Conservation (phyloP, 2,888 invertebrate genomes). For the Melanostoma scalare region DNA sequence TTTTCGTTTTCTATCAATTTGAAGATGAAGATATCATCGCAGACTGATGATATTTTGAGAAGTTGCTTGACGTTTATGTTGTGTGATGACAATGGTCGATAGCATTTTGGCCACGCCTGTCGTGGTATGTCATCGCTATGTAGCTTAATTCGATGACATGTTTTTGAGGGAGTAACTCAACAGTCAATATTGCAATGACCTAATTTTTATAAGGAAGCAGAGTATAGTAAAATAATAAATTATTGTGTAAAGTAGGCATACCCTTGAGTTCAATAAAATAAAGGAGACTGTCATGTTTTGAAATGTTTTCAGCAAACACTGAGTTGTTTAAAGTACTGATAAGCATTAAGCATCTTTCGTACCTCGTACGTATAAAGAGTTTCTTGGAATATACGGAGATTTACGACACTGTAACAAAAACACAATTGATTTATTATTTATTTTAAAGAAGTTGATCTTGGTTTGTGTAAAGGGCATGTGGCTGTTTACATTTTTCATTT, state of each 20-base stretch:
- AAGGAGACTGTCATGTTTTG: conserved; percentile 36
- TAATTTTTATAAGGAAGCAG: background rate
- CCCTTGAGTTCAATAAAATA: conserved; percentile 12
- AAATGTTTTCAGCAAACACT: conserved; percentile 50
- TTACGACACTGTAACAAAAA: no score
- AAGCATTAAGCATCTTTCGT: no score
- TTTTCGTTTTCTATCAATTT: background rate
- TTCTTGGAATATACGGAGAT: no score
- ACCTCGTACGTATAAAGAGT: no score
- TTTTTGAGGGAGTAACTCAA: conserved; percentile 1
- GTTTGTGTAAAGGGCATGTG: no score
- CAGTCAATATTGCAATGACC: background rate
- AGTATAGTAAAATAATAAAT: conserved; percentile 1
- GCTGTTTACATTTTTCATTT: no score
- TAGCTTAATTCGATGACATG: background rate
- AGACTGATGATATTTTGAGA: conserved; percentile 10
- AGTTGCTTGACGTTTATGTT: conserved; percentile 3
- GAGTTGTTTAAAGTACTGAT: background rate
- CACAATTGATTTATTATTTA: no score
- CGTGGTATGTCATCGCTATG: background rate
- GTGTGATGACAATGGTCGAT: conserved; percentile 36
- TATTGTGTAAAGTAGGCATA: conserved; percentile 31
- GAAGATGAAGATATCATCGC: conserved; percentile 30
- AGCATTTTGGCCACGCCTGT: conserved; percentile 11
- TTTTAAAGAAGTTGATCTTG: no score